Percentiles rank a stretch among this genome's conserved stretches.
Evolutionary conservation across 2,797 vertebrate species (phyloP).

Genomic region (Chaenodraco wilsoni): DNA sequence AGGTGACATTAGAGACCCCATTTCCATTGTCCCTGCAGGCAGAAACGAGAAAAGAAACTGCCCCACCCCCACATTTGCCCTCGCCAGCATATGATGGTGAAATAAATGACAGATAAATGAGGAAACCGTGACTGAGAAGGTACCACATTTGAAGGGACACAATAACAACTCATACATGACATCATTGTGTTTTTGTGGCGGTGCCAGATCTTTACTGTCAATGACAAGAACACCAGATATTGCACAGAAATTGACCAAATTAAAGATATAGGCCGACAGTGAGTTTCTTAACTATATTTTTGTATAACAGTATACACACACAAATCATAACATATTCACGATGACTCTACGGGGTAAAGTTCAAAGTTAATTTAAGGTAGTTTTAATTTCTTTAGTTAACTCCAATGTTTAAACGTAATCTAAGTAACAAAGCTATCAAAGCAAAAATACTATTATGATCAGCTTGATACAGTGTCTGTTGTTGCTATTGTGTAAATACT

Average conservation of each 20-base stretch:
- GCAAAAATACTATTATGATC: not conserved
- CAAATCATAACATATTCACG: not conserved
- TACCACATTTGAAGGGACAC: not conserved
- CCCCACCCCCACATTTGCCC: not conserved
- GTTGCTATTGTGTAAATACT: not conserved
- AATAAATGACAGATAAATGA: not conserved
- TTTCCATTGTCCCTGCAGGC: not conserved
- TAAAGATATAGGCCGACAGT: not conserved
- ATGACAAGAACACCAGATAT: not conserved
- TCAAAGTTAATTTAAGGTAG: too few species aligned
- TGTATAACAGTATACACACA: not conserved
- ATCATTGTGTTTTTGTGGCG: not conserved
- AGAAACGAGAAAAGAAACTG: conserved; percentile 3
- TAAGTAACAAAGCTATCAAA: not conserved
- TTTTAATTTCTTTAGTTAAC: too few species aligned
- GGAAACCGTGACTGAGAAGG: not conserved
- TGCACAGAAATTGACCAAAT: not conserved
- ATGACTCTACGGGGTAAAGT: too few species aligned
- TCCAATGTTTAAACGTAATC: too few species aligned
- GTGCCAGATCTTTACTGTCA: not conserved
- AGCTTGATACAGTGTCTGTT: not conserved
- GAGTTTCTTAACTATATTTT: not conserved
- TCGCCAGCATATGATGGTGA: not conserved
- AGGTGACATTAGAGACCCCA: not conserved
- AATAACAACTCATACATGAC: not conserved